phyloP scores from a whole-genome alignment of 2,113 vertebrate genomes.

The Piprites chloris region DNA sequence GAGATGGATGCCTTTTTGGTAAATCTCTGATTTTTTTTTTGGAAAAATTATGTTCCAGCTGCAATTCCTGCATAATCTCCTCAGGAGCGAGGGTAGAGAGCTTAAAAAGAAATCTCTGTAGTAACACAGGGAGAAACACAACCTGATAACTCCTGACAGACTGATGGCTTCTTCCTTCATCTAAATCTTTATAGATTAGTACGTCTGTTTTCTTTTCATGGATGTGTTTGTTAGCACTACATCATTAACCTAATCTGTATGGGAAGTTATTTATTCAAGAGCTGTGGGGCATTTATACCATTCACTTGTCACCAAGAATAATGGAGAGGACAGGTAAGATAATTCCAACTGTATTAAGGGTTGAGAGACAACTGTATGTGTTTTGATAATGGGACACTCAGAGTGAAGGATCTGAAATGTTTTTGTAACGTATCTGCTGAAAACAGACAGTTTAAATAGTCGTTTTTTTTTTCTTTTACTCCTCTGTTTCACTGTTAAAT shows the following conservation, averaged over 20 bases:
- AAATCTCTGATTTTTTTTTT: neutral
- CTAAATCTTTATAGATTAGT: conserved; percentile 67
- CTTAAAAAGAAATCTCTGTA: neutral
- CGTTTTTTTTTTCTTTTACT: neutral
- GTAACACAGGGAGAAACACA: neutral
- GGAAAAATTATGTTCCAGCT: neutral
- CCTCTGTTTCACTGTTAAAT: neutral
- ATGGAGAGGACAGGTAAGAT: conserved; percentile 25
- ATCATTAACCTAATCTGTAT: conserved; percentile 52
- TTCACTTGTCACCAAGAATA: conserved; percentile 56
- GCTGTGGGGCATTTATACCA: conserved; percentile 35
- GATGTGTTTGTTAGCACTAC: conserved; percentile 59
- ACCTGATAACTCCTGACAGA: conserved; percentile 31
- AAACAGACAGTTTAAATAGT: neutral
- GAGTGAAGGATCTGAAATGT: neutral
- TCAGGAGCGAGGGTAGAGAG: neutral
- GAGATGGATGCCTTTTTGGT: neutral
- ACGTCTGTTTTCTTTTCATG: conserved; percentile 44
- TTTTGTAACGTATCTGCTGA: neutral
- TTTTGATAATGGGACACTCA: neutral
- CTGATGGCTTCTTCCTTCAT: conserved; percentile 50
- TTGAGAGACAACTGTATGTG: neutral
- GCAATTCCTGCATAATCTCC: neutral
- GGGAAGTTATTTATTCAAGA: conserved; percentile 46
- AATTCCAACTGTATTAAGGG: conserved; percentile 14